A percentile compares a stretch with the other conserved stretches of the same genome.
phyloP scores from a whole-genome alignment of 64 coral and sea anemone species.

The Pocillopora damicornis region DNA sequence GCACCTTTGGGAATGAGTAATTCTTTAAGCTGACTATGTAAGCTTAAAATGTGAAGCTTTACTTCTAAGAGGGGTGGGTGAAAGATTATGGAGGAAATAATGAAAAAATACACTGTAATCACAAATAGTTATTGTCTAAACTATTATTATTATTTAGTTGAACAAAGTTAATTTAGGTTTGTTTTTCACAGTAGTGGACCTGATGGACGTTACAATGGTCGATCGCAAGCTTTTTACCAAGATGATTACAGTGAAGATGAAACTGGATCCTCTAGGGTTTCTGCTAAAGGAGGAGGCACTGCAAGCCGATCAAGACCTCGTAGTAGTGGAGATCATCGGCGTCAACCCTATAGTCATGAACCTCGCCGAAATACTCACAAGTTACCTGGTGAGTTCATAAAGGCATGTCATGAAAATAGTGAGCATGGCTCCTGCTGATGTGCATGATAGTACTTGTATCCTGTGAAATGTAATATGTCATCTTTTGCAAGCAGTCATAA shows the following conservation, averaged over 20 bases:
- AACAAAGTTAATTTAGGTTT: background rate
- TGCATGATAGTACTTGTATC: no score
- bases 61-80: no score
- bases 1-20: no score
- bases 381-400: background rate
- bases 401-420: no score
- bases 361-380: constrained; percentile 15
- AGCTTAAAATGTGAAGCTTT: no score
- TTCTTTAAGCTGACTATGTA: no score
- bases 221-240: constrained; percentile 2
- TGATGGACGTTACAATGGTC: constrained; percentile 11
- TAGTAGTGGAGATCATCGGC: constrained; percentile 1
- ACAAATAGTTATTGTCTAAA: no score
- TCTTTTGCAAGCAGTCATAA: no score
- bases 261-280: background rate
- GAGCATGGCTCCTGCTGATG: no score
- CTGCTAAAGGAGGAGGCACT: background rate
- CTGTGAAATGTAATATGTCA: no score
- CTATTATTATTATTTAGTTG: background rate
- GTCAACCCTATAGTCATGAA: constrained; percentile 22
- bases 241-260: constrained; percentile 30
- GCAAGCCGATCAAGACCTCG: constrained; percentile 11
- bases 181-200: background rate
- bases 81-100: no score
- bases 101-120: no score